These are phyloP conservation scores for Lepidochrysops patricia DNA, from an alignment of 2,888 invertebrate species.

Conservation along the genomic window DNA sequence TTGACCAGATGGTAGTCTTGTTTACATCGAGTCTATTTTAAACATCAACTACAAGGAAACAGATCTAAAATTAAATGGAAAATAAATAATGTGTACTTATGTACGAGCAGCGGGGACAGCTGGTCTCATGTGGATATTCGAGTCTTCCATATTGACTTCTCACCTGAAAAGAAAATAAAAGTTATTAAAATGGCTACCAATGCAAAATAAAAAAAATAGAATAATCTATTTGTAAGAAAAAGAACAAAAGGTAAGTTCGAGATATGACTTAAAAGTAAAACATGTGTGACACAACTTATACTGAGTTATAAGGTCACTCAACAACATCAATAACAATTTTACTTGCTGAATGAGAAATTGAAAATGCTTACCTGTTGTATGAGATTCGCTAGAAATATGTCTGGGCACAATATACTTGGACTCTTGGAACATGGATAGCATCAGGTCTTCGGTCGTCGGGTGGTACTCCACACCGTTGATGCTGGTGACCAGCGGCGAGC, in stretches of 20 bases:
- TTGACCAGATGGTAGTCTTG: neutral
- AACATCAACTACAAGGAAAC: slow-evolving; percentile 44
- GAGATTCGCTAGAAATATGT: slow-evolving; percentile 57
- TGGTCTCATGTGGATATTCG: slow-evolving; percentile 68
- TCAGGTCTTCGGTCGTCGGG: slow-evolving; percentile 62
- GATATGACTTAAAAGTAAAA: too few relatives aligned
- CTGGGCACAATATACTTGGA: slow-evolving; percentile 61
- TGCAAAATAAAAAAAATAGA: too few relatives aligned
- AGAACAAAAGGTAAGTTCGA: too few relatives aligned
- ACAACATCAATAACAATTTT: too few relatives aligned
- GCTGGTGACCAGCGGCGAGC: slow-evolving; percentile 61
- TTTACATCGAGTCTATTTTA: slow-evolving; percentile 19
- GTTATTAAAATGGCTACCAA: too few relatives aligned
- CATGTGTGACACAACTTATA: too few relatives aligned
- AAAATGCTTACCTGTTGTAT: slow-evolving; percentile 48
- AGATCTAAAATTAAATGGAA: slow-evolving; percentile 52
- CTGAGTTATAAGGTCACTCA: too few relatives aligned
- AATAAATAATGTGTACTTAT: slow-evolving; percentile 39
- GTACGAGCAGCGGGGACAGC: slow-evolving; percentile 32
- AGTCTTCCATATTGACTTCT: slow-evolving; percentile 68
- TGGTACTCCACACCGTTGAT: slow-evolving; percentile 66
- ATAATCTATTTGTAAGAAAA: too few relatives aligned
- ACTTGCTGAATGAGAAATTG: neutral
- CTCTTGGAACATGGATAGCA: slow-evolving; percentile 67
- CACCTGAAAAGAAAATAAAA: slow-evolving; percentile 47